Conservation (phyloP, 2,797 vertebrate genomes). For the Dromococcyx pavoninus region DNA sequence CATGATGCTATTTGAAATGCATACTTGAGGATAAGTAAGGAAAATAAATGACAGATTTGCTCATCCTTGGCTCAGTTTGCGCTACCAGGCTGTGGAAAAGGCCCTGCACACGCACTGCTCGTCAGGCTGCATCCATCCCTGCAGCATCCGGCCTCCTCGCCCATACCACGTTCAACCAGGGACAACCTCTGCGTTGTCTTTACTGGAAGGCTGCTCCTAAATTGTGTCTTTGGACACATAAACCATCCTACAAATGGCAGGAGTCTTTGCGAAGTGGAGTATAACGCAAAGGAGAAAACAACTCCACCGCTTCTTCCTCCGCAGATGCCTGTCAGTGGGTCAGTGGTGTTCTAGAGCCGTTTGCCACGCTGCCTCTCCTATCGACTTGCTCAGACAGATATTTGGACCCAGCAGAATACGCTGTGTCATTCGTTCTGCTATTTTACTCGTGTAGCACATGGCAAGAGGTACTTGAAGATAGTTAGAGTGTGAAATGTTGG, state of each 20-base stretch:
- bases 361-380: fast-evolving
- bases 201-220: fast-evolving
- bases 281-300: fast-evolving
- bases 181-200: fast-evolving
- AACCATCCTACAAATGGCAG: not conserved
- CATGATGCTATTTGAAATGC: not conserved
- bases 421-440: not conserved
- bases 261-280: not conserved
- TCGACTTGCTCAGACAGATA: fast-evolving
- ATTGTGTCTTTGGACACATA: fast-evolving
- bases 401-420: not conserved
- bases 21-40: not conserved
- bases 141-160: too few species aligned
- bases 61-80: not conserved
- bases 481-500: not conserved
- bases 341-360: not conserved
- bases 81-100: not conserved
- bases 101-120: fast-evolving
- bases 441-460: not conserved
- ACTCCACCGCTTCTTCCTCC: not conserved
- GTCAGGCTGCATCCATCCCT: fast-evolving
- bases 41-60: not conserved
- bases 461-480: not conserved
- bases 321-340: not conserved
- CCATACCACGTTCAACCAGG: fast-evolving